Evolutionary conservation across 2,113 vertebrate species (phyloP), one percentile per base, ranked within the genome.

Genomic region (Oreochromis tanganicae): DNA sequence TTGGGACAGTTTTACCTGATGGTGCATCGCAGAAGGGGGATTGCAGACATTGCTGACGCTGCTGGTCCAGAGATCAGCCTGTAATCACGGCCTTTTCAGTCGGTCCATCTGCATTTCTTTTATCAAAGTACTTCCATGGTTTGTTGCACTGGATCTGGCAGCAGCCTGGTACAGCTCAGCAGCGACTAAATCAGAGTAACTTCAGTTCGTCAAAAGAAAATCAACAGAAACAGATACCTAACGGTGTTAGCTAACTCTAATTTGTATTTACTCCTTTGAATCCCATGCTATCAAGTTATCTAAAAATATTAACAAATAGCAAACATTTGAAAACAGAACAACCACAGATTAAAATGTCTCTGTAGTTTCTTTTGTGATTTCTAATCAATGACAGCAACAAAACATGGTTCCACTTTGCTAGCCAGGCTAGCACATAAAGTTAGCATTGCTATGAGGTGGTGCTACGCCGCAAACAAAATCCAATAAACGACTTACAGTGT

Each of bases 11-110:
- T 43, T 73, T 91, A 96, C 96, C 96, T 96, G 71, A 94, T 17
- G 78, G 52, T 79, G 56, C 46, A 71, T 43, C 94, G 93, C 81
- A 96, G 94, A 43, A 96, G 88, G 71, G 57, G 90, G 80, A 61
- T 85, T 68, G 93, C 83, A 82, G 92, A 95, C 96, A 96, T 91
- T 13, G 19, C 85, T 83, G 73, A 17, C 36, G 57, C 81, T 29
- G 61, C 9, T 55, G 9, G 54, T 48, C 81, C 38, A 27, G 7
- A 71, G 66, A 46, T 73, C 66, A 48, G 32, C 80, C 57, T 34
- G 54, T 17, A 84, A 21, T 16, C 21, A 11, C 57, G 43, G 43
- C 71, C 41, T 75, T 48, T 27, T 27, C 24, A 29, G 71, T 29
- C 24, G 1, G 14, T 50, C 43, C 71, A 75, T 50, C 43, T 19